phyloP scores from a whole-genome alignment of 2,113 vertebrate genomes.

The Gracilinanus agilis region DNA sequence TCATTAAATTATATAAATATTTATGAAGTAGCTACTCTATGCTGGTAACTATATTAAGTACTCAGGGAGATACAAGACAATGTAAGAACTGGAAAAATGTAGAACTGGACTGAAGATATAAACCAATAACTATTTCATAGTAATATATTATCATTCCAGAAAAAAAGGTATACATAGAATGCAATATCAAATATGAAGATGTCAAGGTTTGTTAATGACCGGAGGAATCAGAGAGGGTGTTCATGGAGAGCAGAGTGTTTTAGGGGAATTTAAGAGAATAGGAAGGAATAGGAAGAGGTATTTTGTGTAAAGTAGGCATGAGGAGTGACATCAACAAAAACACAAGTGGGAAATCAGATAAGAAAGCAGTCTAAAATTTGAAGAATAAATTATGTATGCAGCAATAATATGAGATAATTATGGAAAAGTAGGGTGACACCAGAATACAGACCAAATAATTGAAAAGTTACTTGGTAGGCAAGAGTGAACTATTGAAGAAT shows the following conservation, averaged over 20 bases:
- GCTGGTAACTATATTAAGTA: not conserved
- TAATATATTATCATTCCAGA: no score
- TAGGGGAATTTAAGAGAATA: not conserved
- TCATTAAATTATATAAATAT: not conserved
- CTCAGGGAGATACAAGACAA: not conserved
- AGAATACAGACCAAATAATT: not conserved
- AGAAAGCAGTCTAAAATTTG: not conserved
- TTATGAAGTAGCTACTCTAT: not conserved
- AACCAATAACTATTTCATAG: not conserved
- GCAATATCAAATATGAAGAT: not conserved
- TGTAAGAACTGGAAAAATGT: not conserved
- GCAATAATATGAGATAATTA: not conserved
- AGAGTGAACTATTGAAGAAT: not conserved
- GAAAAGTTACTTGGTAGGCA: not conserved
- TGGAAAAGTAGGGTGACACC: not conserved
- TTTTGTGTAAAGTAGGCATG: not conserved
- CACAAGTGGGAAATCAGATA: not conserved
- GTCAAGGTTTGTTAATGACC: not conserved
- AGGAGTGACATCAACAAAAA: not conserved
- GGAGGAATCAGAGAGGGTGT: not conserved
- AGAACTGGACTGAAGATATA: not conserved
- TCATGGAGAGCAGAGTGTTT: not conserved
- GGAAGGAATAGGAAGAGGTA: not conserved
- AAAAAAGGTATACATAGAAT: not conserved
- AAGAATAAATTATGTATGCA: not conserved